Evolutionary conservation across 2,113 vertebrate genomes (phyloP).

Genomic region (Scomber scombrus): DNA sequence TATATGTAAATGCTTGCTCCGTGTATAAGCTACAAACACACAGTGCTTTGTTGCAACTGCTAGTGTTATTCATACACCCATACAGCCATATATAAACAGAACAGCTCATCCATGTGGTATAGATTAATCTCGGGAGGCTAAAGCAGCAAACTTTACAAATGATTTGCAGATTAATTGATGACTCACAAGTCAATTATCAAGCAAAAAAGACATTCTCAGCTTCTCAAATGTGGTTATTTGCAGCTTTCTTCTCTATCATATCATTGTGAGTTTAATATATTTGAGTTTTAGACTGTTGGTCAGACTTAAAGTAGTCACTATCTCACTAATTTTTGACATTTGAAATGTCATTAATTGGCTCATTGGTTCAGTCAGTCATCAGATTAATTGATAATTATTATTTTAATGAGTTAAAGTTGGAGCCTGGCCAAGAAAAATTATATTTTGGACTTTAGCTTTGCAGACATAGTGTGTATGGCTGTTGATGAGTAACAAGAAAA

Average conservation of each 20-base stretch:
- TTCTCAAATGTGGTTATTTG: background rate
- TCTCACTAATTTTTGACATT: background rate
- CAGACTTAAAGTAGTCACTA: background rate
- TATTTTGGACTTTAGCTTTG: background rate
- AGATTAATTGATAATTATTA: background rate
- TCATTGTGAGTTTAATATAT: background rate
- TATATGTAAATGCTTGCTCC: constrained; percentile 6
- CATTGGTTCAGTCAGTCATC: no score
- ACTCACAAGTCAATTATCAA: background rate
- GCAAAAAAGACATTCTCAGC: no score
- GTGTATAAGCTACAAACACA: constrained; percentile 24
- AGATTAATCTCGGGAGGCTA: constrained; percentile 30
- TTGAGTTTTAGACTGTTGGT: background rate
- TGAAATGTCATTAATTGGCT: no score
- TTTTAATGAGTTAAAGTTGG: background rate
- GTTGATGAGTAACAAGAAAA: background rate
- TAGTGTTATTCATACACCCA: constrained; percentile 51
- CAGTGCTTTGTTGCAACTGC: constrained; percentile 24
- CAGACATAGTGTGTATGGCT: no score
- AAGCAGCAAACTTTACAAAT: constrained; percentile 30
- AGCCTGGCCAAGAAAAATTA: background rate
- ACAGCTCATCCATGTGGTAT: constrained; percentile 29
- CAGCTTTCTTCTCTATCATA: background rate
- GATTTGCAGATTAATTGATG: background rate
- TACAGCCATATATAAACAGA: constrained; percentile 48